A percentile compares a stretch with the other conserved stretches of the same genome.
Conservation (phyloP, 1,140 invertebrate species). For the Atta texana region DNA sequence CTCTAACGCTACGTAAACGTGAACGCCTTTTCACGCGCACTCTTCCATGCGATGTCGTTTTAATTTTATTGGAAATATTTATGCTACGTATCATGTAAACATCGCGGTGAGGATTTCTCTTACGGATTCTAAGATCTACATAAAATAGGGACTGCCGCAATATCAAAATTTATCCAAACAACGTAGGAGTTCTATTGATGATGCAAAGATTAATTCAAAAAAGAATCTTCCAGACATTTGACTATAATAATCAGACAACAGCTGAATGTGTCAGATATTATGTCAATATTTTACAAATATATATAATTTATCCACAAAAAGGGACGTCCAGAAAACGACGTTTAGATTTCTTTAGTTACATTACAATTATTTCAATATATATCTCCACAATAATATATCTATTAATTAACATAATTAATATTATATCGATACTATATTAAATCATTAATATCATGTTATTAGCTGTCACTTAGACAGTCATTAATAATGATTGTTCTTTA, state of each 20-base stretch:
- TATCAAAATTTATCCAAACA: slow-evolving; percentile 10
- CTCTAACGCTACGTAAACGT: slow-evolving; percentile 72
- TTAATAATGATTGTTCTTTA: not conserved
- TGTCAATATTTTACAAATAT: not conserved
- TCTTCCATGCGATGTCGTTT: slow-evolving; percentile 54
- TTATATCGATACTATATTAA: not conserved
- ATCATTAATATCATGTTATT: not conserved
- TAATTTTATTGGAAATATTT: slow-evolving; percentile 14
- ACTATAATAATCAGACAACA: not conserved
- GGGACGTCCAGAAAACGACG: not conserved
- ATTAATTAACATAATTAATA: not conserved
- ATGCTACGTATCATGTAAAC: slow-evolving; percentile 5
- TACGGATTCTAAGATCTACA: not conserved
- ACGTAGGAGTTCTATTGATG: not conserved
- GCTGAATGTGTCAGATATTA: not conserved
- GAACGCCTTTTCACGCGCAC: slow-evolving; percentile 70
- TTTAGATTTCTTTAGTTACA: not conserved
- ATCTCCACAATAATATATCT: not conserved
- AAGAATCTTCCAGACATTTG: not conserved
- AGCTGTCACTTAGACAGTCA: too few species aligned
- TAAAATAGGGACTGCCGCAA: slow-evolving; percentile 3
- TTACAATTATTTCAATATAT: not conserved
- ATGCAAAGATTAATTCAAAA: not conserved
- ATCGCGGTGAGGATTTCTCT: slow-evolving; percentile 3
- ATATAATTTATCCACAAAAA: slow-evolving; percentile 14